Evolutionary conservation across 1,140 invertebrate genomes (phyloP).

Genomic region (Drosophila sp.): DNA sequence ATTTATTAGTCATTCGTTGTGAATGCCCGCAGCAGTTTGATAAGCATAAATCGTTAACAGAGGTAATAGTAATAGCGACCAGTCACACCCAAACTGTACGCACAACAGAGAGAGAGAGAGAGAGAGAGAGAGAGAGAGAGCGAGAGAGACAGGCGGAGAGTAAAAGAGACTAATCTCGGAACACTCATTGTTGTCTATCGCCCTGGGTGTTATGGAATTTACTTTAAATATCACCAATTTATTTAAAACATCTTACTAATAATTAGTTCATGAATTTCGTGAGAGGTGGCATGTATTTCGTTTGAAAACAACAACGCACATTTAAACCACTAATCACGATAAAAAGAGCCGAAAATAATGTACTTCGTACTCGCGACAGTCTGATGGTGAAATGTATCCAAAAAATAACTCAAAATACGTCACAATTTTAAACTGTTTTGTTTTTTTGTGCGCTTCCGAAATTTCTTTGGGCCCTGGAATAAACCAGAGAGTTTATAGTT

Average conservation of each 20-base stretch:
- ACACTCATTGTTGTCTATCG: conserved; percentile 4
- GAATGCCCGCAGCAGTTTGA: conserved; percentile 34
- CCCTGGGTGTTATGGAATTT: conserved; percentile 18
- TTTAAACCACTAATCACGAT: conserved; percentile 31
- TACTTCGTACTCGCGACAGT: conserved; percentile 49
- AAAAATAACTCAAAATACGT: conserved; percentile 68
- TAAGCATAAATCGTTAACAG: background rate
- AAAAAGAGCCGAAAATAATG: conserved; percentile 1
- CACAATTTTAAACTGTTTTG: conserved; percentile 36
- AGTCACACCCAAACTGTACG: conserved; percentile 27
- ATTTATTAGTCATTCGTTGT: conserved; percentile 58
- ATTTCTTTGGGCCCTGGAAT: conserved; percentile 36
- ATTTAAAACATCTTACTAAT: conserved; percentile 74
- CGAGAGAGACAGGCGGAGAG: too few relatives aligned
- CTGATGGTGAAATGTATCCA: conserved; percentile 31
- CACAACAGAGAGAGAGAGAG: background rate
- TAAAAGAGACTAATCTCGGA: conserved; percentile 26
- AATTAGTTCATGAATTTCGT: conserved; percentile 56
- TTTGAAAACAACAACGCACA: conserved; percentile 5
- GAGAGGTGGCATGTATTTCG: conserved; percentile 50
- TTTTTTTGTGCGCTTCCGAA: conserved; percentile 29
- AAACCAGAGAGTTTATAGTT: conserved; percentile 41
- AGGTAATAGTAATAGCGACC: conserved; percentile 3
- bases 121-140: too few relatives aligned
- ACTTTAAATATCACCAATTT: conserved; percentile 23